Conservation (phyloP, 2,113 vertebrate genomes). For the Heterochromis multidens region DNA sequence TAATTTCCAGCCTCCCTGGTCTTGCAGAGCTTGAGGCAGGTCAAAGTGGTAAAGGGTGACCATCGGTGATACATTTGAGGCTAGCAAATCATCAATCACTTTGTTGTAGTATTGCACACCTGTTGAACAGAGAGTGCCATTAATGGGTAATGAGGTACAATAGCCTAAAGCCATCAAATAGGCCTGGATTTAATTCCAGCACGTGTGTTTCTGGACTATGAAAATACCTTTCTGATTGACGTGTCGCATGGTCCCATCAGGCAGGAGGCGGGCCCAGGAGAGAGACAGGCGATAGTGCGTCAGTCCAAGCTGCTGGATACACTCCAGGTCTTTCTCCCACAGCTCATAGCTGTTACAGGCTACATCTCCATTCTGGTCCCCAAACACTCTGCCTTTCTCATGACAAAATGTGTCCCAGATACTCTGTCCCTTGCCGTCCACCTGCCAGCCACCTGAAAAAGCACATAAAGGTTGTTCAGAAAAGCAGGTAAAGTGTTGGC, state of each 20-base stretch:
- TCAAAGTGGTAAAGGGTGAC: conserved; percentile 81
- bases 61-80: conserved; percentile 68
- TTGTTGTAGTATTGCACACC: conserved; percentile 81
- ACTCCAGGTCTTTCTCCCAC: conserved; percentile 93
- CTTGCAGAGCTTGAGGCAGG: conserved; percentile 80
- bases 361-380: conserved; percentile 86
- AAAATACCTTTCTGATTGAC: conserved; percentile 90
- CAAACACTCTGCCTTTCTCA: conserved; percentile 84
- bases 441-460: conserved; percentile 84
- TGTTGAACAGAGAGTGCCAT: conserved; percentile 29
- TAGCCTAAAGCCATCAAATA: neutral
- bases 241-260: conserved; percentile 85
- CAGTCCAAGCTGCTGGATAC: conserved; percentile 92
- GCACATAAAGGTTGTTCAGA: neutral
- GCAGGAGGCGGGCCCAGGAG: conserved; percentile 95
- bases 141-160: neutral
- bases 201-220: neutral
- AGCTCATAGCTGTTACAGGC: conserved; percentile 93
- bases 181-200: neutral
- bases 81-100: conserved; percentile 78
- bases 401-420: conserved; percentile 94
- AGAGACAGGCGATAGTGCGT: conserved; percentile 94
- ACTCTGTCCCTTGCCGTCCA: conserved; percentile 84
- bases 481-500: neutral
- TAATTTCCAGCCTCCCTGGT: conserved; percentile 75